Conservation (phyloP, 2,888 invertebrate genomes). For the Drosophila ustulata region DNA sequence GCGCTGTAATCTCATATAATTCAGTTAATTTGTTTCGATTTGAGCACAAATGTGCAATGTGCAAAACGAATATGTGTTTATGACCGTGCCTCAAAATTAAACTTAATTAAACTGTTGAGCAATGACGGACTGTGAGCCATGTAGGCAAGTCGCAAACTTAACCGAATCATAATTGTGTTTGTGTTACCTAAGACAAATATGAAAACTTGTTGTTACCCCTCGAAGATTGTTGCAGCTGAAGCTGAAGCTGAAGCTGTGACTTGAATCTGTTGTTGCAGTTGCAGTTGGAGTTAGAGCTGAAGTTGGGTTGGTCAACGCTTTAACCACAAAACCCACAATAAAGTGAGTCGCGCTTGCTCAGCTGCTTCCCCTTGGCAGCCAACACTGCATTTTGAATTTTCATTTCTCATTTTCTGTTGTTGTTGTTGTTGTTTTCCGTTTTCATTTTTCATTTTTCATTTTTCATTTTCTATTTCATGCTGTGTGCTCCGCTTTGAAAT, state of each 20-base stretch:
- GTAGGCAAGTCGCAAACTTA: conserved; percentile 38
- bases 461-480: conserved; percentile 11
- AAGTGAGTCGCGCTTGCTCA: conserved; percentile 45
- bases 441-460: conserved; percentile 18
- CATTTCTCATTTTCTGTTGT: conserved; percentile 35
- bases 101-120: conserved; percentile 50
- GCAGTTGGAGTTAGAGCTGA: conserved; percentile 6
- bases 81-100: conserved; percentile 34
- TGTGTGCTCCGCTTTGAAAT: conserved; percentile 40
- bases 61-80: conserved; percentile 11
- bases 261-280: background rate
- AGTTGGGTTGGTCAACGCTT: conserved; percentile 30
- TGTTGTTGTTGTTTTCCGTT: conserved; percentile 7
- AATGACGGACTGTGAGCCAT: conserved; percentile 28
- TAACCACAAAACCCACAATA: conserved; percentile 44
- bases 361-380: conserved; percentile 33
- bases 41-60: conserved; percentile 13
- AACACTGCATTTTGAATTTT: conserved; percentile 44
- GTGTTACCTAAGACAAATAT: conserved; percentile 54
- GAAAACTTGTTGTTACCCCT: conserved; percentile 33
- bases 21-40: conserved; percentile 18
- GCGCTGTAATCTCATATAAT: conserved; percentile 6
- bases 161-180: conserved; percentile 61
- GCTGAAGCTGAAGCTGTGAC: conserved; percentile 19
- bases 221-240: conserved; percentile 23